Evolutionary conservation across 2,888 invertebrate genomes (phyloP).

Genomic region (Nemapogon koenigi): DNA sequence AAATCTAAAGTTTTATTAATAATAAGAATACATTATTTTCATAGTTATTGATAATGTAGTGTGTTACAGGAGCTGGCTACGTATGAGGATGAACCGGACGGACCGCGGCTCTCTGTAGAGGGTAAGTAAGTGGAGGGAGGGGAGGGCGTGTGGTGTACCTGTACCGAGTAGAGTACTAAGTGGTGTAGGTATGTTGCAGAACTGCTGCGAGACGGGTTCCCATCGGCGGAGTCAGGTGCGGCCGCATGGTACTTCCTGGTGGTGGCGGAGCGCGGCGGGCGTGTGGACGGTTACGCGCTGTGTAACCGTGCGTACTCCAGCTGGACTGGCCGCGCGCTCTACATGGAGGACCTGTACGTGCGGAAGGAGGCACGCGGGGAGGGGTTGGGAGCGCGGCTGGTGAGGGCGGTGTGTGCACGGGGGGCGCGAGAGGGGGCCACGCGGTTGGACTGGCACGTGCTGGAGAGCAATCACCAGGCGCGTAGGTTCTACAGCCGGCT

Average conservation of each 20-base stretch:
- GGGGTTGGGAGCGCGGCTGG: conserved; percentile 68
- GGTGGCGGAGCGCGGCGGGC: conserved; percentile 50
- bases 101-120: conserved; percentile 62
- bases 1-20: no score
- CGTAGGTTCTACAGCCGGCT: conserved; percentile 74
- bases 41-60: no score
- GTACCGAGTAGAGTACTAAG: conserved; percentile 64
- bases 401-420: conserved; percentile 47
- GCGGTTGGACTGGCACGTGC: conserved; percentile 80
- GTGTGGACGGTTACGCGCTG: conserved; percentile 75
- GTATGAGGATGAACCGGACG: conserved; percentile 69
- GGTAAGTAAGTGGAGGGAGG: conserved; percentile 54
- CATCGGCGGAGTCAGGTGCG: no score
- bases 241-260: conserved; percentile 71
- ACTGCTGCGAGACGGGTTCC: conserved; percentile 74
- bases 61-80: conserved; percentile 72
- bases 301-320: conserved; percentile 86
- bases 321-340: conserved; percentile 81
- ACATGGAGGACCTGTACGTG: conserved; percentile 88
- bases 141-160: conserved; percentile 71
- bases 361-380: conserved; percentile 64
- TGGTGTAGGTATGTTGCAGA: conserved; percentile 47
- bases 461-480: conserved; percentile 77
- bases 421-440: conserved; percentile 39
- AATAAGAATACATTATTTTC: no score